These are phyloP conservation scores for Enteromius mattozi DNA, from an alignment of 2,797 vertebrate species.

Conservation along the genomic window DNA sequence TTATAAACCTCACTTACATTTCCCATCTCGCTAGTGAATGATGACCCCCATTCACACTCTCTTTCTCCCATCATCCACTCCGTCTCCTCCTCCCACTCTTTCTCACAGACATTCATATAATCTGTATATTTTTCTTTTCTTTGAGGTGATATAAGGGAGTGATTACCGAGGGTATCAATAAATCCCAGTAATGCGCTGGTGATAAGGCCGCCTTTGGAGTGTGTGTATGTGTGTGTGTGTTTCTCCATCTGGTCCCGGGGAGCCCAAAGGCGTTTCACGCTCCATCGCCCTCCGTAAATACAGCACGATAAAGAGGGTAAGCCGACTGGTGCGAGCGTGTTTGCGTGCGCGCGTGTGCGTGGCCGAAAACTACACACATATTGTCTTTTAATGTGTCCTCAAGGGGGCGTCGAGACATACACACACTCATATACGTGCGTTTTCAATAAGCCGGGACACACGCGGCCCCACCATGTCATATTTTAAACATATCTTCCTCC, in stretches of 20 bases:
- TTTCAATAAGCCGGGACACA: conserved; percentile 45
- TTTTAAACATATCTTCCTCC: conserved; percentile 73
- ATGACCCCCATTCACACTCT: conserved; percentile 38
- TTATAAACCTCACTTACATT: conserved; percentile 48
- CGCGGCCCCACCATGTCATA: conserved; percentile 64
- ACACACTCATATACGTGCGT: conserved; percentile 26
- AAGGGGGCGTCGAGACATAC: conserved; percentile 42
- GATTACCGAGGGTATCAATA: conserved; percentile 66
- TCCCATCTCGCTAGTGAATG: conserved; percentile 45
- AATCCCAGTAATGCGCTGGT: conserved; percentile 61
- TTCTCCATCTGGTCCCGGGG: conserved; percentile 75
- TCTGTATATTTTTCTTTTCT: conserved; percentile 62
- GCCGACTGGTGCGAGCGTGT: conserved; percentile 51
- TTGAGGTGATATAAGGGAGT: conserved; percentile 67
- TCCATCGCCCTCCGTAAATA: conserved; percentile 81
- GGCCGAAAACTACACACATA: conserved; percentile 50
- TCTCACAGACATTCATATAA: conserved; percentile 58
- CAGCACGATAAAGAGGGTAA: conserved; percentile 79
- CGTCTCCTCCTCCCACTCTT: conserved; percentile 45
- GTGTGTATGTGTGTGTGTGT: conserved; percentile 53
- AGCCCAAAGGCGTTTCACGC: conserved; percentile 82
- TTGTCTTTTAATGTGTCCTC: conserved; percentile 57
- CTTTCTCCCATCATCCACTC: conserved; percentile 36
- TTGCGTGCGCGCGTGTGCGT: conserved; percentile 47
- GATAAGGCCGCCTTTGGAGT: conserved; percentile 58